These are phyloP conservation scores for Hoplostethus mediterraneus DNA, from an alignment of 2,797 vertebrate genomes.

Conservation along the genomic window DNA sequence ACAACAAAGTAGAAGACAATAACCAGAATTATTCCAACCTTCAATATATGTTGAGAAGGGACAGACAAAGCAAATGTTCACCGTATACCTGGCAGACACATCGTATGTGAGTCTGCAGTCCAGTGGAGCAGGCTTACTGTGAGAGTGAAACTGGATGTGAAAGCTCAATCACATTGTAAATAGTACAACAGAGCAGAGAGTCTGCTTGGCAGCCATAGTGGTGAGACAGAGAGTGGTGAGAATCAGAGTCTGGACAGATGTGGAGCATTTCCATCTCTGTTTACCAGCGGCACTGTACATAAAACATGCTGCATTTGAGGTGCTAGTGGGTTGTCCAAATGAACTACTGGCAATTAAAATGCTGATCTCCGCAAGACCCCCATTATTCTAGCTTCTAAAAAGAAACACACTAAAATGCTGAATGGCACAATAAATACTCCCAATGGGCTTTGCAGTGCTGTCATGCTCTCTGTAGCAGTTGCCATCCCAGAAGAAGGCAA, in stretches of 20 bases:
- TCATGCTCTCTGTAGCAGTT: conserved; percentile 64
- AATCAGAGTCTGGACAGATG: conserved; percentile 31
- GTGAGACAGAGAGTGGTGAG: conserved; percentile 58
- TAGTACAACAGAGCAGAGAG: conserved; percentile 79
- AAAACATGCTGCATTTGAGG: conserved; percentile 63
- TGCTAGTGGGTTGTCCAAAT: conserved; percentile 64
- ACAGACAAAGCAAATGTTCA: conserved; percentile 48
- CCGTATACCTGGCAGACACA: conserved; percentile 21
- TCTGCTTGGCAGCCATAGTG: conserved; percentile 76
- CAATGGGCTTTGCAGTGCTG: conserved; percentile 57
- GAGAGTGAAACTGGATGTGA: conserved; percentile 82
- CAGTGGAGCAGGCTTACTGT: conserved; percentile 63
- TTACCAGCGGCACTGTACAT: conserved; percentile 53
- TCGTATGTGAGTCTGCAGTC: conserved; percentile 21
- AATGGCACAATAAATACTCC: conserved; percentile 62
- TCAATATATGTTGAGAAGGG: conserved; percentile 12
- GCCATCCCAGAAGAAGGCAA: conserved; percentile 64
- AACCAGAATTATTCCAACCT: conserved; percentile 19
- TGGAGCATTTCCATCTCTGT: conserved; percentile 62
- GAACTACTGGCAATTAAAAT: conserved; percentile 72
- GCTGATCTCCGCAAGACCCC: conserved; percentile 44
- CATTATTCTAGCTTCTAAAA: conserved; percentile 50
- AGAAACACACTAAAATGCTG: conserved; percentile 51
- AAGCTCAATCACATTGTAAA: conserved; percentile 85
- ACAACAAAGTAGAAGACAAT: conserved; percentile 6